phyloP scores from a whole-genome alignment of 2,888 invertebrate genomes.

The Apodemia mormo region DNA sequence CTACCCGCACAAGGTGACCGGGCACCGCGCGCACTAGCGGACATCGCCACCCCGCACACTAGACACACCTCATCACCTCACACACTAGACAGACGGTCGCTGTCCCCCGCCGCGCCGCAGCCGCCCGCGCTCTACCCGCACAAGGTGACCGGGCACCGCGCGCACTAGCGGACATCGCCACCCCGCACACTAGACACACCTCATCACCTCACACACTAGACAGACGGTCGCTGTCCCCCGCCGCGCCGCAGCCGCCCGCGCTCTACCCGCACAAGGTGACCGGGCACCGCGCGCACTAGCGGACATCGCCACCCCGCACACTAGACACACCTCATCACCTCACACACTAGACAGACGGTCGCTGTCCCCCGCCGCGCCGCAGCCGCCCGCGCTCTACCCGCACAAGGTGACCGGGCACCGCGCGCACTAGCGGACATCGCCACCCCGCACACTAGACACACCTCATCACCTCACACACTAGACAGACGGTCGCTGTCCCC shows the following conservation, averaged over 20 bases:
- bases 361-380: too few relatives aligned
- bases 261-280: conserved; percentile 66
- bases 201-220: too few relatives aligned
- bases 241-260: conserved; percentile 72
- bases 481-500: conserved; percentile 95
- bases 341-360: neutral
- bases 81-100: neutral
- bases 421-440: neutral
- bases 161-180: neutral
- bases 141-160: too few relatives aligned
- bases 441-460: neutral
- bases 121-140: too few relatives aligned
- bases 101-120: too few relatives aligned
- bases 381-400: too few relatives aligned
- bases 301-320: neutral
- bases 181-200: neutral
- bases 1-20: conserved; percentile 63
- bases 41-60: neutral
- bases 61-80: neutral
- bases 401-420: too few relatives aligned
- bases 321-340: neutral
- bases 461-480: too few relatives aligned
- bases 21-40: neutral
- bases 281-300: neutral
- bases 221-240: conserved; percentile 94